Base-by-base conservation (phyloP, 2,113 vertebrate species). In the Microcebus lehilahytsara region DNA sequence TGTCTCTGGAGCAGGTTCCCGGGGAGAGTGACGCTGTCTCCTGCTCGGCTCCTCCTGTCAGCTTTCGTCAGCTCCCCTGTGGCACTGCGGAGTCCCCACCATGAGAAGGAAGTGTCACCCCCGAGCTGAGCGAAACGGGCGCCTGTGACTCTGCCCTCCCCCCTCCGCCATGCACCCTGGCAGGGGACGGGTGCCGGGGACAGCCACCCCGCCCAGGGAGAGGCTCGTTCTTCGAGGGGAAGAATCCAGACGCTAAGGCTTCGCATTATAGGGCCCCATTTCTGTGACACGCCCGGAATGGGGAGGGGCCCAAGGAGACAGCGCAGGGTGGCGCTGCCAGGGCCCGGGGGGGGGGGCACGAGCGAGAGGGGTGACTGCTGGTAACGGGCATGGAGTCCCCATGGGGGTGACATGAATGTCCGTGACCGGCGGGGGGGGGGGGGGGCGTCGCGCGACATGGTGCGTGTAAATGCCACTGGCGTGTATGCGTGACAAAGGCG, bases 81-180 rank as follows among this genome's bases (percentile, higher is more conserved):
- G 86, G 22, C 78, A 19, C 56, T 0, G 30, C 9, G 0, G 66
- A n/a, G 25, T 30, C 49, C 42, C 51, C 42, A 17, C 84, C 69
- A 20, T 56, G 75, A 37, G 75, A 60, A 92, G 74, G 62, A 85
- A 51, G 74, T 74, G 96, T 92, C 88, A 86, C 4, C 6, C 72
- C 62, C 6, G 67, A 75, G 9, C 66, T 58, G 92, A 85, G 92
- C 0, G 0, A 79, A 78, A 22, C 67, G 66, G 87, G 66, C 51
- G 1, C 1, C 5, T 0, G 0, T 16, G 67, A 83, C 7, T 62
- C 19, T 11, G 32, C 4, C 4, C 20, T 0, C 0, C 1, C n/a
- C 37, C 53, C 90, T 56, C 60, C 0, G 2, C 78, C 78, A 95
- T 77, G 85, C 75, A 77, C 77, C 34, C 86, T 93, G 94, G 90